Conservation (phyloP, 1,140 invertebrate genomes). For the Heliothis virescens region DNA sequence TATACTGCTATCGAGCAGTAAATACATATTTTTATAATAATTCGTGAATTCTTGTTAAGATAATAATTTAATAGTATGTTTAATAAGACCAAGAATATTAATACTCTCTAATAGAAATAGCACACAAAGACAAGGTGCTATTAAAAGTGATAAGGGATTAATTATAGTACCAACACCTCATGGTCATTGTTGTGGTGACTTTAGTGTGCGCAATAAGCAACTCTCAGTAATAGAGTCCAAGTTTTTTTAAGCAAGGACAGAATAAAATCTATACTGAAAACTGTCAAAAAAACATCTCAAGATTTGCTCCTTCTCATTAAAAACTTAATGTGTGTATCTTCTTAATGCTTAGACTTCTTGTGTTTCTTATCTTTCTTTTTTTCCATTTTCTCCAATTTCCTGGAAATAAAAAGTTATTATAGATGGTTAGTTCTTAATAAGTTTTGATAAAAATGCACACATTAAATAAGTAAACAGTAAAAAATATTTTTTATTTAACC, state of each 20-base stretch:
- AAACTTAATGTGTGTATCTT: too few relatives aligned
- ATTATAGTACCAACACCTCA: not conserved
- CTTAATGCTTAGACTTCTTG: slow-evolving; percentile 78
- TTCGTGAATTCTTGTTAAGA: too few relatives aligned
- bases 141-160: not conserved
- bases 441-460: too few relatives aligned
- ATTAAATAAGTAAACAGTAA: too few relatives aligned
- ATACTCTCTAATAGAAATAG: not conserved
- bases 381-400: slow-evolving; percentile 93
- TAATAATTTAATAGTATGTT: too few relatives aligned
- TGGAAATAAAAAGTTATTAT: slow-evolving; percentile 71
- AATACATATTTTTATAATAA: too few relatives aligned
- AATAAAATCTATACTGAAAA: not conserved
- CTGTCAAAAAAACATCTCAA: not conserved
- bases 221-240: not conserved
- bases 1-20: too few relatives aligned
- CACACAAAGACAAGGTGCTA: not conserved
- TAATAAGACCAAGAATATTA: too few relatives aligned
- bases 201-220: not conserved
- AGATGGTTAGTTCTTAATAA: too few relatives aligned
- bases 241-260: not conserved
- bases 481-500: not conserved
- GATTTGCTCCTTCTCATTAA: not conserved
- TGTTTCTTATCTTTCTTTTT: slow-evolving; percentile 88
- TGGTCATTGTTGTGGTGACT: not conserved